Conservation (phyloP, 2,888 invertebrate species). For the Pterobdella sp. region DNA sequence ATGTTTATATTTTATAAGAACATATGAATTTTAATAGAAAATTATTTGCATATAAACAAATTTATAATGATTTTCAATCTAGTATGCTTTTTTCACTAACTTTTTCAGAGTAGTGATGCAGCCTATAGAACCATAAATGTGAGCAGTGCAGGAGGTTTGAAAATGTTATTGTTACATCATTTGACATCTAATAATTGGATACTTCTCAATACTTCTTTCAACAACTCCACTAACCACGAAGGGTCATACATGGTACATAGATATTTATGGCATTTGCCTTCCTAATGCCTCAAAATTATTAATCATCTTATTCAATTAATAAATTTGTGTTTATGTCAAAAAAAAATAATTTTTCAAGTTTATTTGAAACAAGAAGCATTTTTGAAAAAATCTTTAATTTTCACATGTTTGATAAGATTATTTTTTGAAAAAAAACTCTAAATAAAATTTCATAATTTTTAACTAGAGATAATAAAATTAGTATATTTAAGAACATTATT, state of each 20-base stretch:
- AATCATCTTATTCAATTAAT: too few species aligned
- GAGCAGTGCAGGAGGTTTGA: constrained; percentile 37
- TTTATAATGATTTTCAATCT: not conserved
- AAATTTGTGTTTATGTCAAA: too few species aligned
- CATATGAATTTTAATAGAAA: not conserved
- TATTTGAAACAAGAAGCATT: too few species aligned
- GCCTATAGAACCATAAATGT: constrained; percentile 37
- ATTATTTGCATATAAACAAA: not conserved
- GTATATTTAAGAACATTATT: too few species aligned
- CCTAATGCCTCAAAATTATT: too few species aligned
- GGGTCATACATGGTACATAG: constrained; percentile 42
- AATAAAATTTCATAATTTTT: too few species aligned
- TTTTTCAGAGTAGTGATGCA: constrained; percentile 33
- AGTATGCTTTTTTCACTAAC: not conserved
- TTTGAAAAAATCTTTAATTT: too few species aligned
- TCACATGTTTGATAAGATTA: too few species aligned
- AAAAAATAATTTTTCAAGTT: too few species aligned
- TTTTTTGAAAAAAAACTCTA: too few species aligned
- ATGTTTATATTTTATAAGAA: not conserved
- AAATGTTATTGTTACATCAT: constrained; percentile 40
- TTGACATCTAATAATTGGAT: constrained; percentile 38
- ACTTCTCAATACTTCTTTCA: constrained; percentile 39
- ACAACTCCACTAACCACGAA: constrained; percentile 40
- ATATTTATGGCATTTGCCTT: constrained; percentile 40
- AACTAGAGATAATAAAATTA: too few species aligned